These are phyloP conservation scores for Callimico goeldii DNA, from an alignment of 2,797 vertebrate genomes.

Conservation along the genomic window DNA sequence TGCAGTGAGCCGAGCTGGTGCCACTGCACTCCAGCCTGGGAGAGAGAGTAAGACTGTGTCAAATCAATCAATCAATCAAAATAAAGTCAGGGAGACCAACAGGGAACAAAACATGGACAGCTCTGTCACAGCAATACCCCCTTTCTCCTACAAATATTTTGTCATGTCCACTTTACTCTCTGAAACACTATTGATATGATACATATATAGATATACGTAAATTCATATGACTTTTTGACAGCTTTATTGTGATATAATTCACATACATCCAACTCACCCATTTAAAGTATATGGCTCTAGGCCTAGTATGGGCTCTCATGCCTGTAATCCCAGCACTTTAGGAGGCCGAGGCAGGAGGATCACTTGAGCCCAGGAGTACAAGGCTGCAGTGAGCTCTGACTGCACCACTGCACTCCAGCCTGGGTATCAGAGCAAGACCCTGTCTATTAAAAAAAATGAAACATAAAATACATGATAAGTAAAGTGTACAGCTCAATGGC, in stretches of 20 bases:
- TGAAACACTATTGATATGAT: background rate
- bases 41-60: background rate
- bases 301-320: background rate
- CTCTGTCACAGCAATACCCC: accelerated
- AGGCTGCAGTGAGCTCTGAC: background rate
- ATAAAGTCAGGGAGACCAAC: background rate
- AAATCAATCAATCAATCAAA: background rate
- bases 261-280: background rate
- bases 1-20: background rate
- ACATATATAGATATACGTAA: background rate
- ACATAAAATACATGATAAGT: background rate
- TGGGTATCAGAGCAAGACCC: background rate
- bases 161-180: background rate
- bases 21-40: background rate
- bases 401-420: background rate
- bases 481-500: background rate
- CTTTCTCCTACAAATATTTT: background rate
- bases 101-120: background rate
- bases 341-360: background rate
- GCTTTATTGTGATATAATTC: background rate
- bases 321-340: background rate
- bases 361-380: background rate
- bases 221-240: background rate
- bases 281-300: background rate
- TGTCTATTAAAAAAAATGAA: background rate